These are phyloP conservation scores for Hyposoter dolosus DNA, from an alignment of 2,888 invertebrate species.

Conservation along the genomic window DNA sequence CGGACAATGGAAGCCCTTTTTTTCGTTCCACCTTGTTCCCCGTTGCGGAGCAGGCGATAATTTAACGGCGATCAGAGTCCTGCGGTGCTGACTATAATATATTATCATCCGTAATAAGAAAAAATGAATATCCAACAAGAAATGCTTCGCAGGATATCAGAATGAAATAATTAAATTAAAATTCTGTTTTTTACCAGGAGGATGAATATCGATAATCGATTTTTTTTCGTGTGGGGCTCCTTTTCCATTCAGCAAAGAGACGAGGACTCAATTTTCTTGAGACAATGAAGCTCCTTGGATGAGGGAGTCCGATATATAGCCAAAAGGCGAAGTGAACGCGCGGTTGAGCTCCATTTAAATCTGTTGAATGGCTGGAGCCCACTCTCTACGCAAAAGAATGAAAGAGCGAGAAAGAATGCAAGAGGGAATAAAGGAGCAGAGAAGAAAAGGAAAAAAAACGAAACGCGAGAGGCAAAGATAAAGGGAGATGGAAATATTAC, in stretches of 20 bases:
- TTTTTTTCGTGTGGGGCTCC: constrained; percentile 32
- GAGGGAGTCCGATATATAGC: constrained; percentile 46
- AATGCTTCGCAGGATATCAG: neutral
- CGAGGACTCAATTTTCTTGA: constrained; percentile 69
- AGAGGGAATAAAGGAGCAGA: constrained; percentile 9
- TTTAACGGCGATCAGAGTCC: constrained; percentile 54
- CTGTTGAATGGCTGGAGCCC: constrained; percentile 78
- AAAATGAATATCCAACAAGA: constrained; percentile 1
- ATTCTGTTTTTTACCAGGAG: constrained; percentile 25
- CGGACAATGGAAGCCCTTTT: constrained; percentile 81
- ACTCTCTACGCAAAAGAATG: constrained; percentile 36
- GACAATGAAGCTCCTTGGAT: constrained; percentile 68
- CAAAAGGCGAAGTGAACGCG: constrained; percentile 52
- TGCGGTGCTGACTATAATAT: constrained; percentile 24
- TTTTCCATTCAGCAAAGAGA: constrained; percentile 30
- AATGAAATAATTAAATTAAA: constrained; percentile 18
- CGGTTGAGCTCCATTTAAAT: constrained; percentile 79
- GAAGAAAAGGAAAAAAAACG: constrained; percentile 19
- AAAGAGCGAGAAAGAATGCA: constrained; percentile 21
- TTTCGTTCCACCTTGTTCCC: constrained; percentile 64
- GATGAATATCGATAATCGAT: constrained; percentile 51
- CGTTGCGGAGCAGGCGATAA: constrained; percentile 52
- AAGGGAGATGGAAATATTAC: constrained; percentile 23
- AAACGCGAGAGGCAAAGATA: constrained; percentile 15
- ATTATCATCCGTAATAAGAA: constrained; percentile 6